Conservation (phyloP, 2,888 invertebrate genomes). For the Macrophya alboannulata region DNA sequence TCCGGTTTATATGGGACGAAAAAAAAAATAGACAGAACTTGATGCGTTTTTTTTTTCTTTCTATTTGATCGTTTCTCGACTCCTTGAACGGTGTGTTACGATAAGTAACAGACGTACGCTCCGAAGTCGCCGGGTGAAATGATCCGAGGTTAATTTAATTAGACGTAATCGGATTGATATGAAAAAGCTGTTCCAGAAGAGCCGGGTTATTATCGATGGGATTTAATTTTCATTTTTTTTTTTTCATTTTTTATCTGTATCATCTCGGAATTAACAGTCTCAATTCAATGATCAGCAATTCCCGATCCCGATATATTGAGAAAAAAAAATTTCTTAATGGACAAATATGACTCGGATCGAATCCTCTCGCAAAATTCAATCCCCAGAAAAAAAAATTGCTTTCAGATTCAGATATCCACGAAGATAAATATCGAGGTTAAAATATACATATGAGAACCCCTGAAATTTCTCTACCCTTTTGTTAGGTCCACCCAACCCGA, state of each 20-base stretch:
- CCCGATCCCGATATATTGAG: too few relatives aligned
- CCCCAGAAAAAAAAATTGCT: too few relatives aligned
- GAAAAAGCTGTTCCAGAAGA: not conserved
- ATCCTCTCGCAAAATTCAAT: not conserved
- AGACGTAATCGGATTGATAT: slow-evolving; percentile 25
- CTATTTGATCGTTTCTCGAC: not conserved
- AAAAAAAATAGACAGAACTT: not conserved
- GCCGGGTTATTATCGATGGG: not conserved
- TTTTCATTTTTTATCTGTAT: too few relatives aligned
- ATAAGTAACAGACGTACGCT: not conserved
- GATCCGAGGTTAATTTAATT: slow-evolving; percentile 41
- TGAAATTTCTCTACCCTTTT: slow-evolving; percentile 71
- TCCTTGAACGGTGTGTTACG: not conserved
- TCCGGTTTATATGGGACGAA: slow-evolving; percentile 5
- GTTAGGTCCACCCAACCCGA: slow-evolving; percentile 70
- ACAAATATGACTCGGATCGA: too few relatives aligned
- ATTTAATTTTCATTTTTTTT: not conserved
- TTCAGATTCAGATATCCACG: not conserved
- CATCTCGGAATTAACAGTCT: too few relatives aligned
- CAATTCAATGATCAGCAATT: too few relatives aligned
- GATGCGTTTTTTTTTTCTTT: slow-evolving; percentile 2
- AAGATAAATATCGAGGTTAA: not conserved
- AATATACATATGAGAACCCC: slow-evolving; percentile 65
- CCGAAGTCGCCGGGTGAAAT: not conserved
- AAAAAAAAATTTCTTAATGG: too few relatives aligned